Base-by-base conservation (phyloP, 2,888 invertebrate species). In the Esperia sulphurella region DNA sequence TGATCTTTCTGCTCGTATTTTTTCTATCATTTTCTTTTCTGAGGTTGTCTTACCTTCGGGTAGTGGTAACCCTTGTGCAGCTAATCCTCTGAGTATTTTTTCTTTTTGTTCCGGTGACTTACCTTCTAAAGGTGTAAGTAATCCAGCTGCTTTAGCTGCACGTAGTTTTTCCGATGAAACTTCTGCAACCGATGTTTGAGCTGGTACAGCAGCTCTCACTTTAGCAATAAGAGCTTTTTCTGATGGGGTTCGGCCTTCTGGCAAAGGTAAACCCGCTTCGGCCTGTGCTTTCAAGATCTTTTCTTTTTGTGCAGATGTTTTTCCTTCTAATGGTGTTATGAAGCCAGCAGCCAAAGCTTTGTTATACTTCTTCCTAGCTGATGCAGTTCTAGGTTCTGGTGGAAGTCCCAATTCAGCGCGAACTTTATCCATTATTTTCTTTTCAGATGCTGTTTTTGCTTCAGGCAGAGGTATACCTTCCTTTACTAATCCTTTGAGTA, bases 381-480 rank as follows among this genome's bases (percentile, higher is more conserved):
- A 48, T 14, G 48, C 6, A 3, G 54, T 54, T 53, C 53, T 58
- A 4, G 63, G 58, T 51, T 58, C 59, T 12, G 66, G 61, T 8
- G 62, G 58, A 0, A 65, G 35, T 1, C 66, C 65, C 10, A 61
- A 10, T 2, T 57, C 57, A 12, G 46, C 48, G 45, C 54, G 51
- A 6, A 60, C 52, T 50, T 62, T 65, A 0, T 53, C 46, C 6
- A 56, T 53, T 1, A 63, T 7, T 28, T 56, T 54, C 14, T 68
- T 75, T 58, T 76, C 77, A 12, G 77, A 76, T n/a, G 55, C 8
- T 0, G 76, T 69, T 48, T 54, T 66, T 8, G 13, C 66, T 50
- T 64, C 67, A 3, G 68, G 65, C 0, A 71, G 49, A 8, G 59
- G 57, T 14, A 64, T 51, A 0, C 42, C 42, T 8, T 14, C 8